Evolutionary conservation across 1,140 invertebrate genomes (phyloP).

Genomic region (Drosophila arawakana): DNA sequence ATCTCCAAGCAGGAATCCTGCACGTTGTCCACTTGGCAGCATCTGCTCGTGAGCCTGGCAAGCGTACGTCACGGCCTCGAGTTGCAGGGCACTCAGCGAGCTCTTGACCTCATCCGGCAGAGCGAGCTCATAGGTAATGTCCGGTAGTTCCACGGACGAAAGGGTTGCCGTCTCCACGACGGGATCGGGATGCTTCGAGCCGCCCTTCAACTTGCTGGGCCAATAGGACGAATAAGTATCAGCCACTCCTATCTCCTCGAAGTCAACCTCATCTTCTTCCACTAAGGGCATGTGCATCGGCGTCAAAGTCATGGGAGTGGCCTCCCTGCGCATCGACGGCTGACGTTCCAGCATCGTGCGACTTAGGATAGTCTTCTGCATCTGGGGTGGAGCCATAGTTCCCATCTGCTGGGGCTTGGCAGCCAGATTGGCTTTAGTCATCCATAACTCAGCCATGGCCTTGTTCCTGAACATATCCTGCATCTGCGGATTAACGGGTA

Average conservation of each 20-base stretch:
- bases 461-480: neutral
- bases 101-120: constrained; percentile 94
- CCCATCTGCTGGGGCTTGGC: neutral
- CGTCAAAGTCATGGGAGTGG: neutral
- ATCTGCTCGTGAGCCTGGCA: constrained; percentile 97
- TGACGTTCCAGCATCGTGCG: constrained; percentile 2
- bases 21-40: constrained; percentile 94
- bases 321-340: constrained; percentile 9
- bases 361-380: neutral
- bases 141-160: constrained; percentile 97
- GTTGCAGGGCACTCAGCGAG: constrained; percentile 96
- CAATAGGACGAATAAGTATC: constrained; percentile 99
- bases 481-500: neutral
- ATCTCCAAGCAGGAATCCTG: constrained; percentile 98
- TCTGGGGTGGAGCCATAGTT: neutral
- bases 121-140: constrained; percentile 94
- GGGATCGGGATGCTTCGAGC: constrained; percentile 98
- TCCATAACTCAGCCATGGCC: neutral
- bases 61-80: constrained; percentile 98
- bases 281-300: constrained; percentile 7
- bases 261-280: constrained; percentile 93
- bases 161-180: constrained; percentile 99
- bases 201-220: constrained; percentile 94
- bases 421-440: neutral
- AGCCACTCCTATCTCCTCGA: constrained; percentile 98